phyloP scores from a whole-genome alignment of 2,888 invertebrate genomes.

The Serrognathus titanus region DNA sequence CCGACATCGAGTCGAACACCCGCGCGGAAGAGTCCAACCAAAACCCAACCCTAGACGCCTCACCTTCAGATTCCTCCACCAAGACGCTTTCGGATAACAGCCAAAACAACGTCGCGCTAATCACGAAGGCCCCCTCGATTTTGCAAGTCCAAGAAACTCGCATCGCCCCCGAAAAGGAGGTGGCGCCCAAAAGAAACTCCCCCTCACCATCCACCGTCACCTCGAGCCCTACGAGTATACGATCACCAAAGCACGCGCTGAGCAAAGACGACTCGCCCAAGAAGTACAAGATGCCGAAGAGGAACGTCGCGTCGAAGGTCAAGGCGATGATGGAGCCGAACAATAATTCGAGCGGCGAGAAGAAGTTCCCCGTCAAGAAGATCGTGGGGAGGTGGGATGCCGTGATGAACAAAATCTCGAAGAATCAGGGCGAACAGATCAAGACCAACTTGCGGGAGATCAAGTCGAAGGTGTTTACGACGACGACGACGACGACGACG shows the following conservation, averaged over 20 bases:
- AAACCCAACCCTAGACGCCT: conserved; percentile 50
- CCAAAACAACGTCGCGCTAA: conserved; percentile 39
- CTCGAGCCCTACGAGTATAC: conserved; percentile 38
- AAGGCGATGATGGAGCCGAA: conserved; percentile 67
- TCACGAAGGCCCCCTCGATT: conserved; percentile 20
- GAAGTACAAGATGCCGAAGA: conserved; percentile 75
- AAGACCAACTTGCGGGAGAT: conserved; percentile 79
- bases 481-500: conserved; percentile 31
- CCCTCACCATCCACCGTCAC: conserved; percentile 36
- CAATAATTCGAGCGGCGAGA: conserved; percentile 57
- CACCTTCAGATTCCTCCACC: conserved; percentile 60
- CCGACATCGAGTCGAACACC: conserved; percentile 77
- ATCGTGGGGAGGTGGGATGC: conserved; percentile 74
- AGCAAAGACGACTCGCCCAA: conserved; percentile 57
- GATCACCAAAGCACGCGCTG: conserved; percentile 34
- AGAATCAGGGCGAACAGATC: conserved; percentile 65
- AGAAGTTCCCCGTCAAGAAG: conserved; percentile 53
- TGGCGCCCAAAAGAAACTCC: conserved; percentile 38
- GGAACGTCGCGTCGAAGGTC: conserved; percentile 72
- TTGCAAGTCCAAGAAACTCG: conserved; percentile 10
- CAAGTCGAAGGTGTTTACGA: conserved; percentile 68
- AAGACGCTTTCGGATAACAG: conserved; percentile 56
- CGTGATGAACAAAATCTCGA: conserved; percentile 78
- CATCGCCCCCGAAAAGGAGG: conserved; percentile 20
- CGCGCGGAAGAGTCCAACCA: conserved; percentile 44